Evolutionary conservation across 1,140 invertebrate genomes (phyloP).

Genomic region (Drosophila ogumai): DNA sequence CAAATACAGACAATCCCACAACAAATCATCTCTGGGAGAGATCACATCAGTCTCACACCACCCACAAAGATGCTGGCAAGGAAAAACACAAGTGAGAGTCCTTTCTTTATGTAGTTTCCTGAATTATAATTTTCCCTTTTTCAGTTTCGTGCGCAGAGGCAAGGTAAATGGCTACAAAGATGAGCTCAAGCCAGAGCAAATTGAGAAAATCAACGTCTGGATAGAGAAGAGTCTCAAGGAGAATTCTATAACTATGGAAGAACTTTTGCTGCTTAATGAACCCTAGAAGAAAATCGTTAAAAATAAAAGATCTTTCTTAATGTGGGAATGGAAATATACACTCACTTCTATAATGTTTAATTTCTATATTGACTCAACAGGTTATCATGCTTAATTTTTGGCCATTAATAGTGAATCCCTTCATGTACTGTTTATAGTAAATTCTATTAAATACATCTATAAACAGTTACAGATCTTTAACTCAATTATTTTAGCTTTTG

Average conservation of each 20-base stretch:
- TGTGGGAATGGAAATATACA: background rate
- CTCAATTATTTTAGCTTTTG: too few species aligned
- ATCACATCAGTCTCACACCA: background rate
- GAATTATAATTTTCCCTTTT: background rate
- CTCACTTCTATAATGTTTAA: too few species aligned
- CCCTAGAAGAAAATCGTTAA: background rate
- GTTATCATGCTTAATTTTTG: too few species aligned
- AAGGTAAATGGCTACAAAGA: conserved; percentile 69
- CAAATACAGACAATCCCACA: conserved; percentile 54
- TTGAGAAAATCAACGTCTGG: conserved; percentile 33
- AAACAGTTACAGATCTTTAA: too few species aligned
- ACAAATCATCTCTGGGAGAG: conserved; percentile 64
- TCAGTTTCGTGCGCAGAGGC: conserved; percentile 61
- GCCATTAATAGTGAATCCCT: too few species aligned
- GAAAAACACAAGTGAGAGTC: conserved; percentile 36
- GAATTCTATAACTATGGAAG: conserved; percentile 39
- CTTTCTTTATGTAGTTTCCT: background rate
- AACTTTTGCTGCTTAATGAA: conserved; percentile 46
- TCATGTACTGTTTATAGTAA: too few species aligned
- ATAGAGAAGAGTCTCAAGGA: conserved; percentile 17
- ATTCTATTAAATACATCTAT: too few species aligned
- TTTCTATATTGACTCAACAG: too few species aligned
- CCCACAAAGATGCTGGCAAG: conserved; percentile 23
- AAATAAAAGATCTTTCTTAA: too few species aligned
- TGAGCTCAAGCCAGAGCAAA: conserved; percentile 45